Percentiles rank a stretch among this genome's conserved stretches.
These are phyloP conservation scores for Petrocephalus schoutedeni DNA, from an alignment of 2,797 vertebrate genomes.

Conservation along the genomic window DNA sequence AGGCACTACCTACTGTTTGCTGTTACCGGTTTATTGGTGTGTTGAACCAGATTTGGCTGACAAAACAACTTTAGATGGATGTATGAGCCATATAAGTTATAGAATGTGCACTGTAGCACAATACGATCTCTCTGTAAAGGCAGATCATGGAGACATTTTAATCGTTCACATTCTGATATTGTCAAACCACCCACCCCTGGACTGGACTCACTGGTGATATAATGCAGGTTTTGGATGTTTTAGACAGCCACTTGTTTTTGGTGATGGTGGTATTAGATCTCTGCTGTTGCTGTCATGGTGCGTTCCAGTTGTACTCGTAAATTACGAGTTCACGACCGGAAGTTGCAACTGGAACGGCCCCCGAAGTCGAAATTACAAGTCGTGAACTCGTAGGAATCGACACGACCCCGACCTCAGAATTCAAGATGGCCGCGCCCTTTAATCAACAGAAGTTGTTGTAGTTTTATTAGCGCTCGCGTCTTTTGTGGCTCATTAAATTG, in stretches of 20 bases:
- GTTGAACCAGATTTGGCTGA: neutral
- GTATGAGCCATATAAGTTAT: neutral
- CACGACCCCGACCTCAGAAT: too few relatives aligned
- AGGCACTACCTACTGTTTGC: neutral
- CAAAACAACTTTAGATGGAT: neutral
- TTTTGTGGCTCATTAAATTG: too few relatives aligned
- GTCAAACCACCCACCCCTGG: neutral
- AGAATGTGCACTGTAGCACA: neutral
- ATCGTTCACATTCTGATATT: neutral
- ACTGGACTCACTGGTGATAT: neutral
- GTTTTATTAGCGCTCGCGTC: too few relatives aligned
- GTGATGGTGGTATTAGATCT: neutral
- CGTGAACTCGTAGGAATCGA: too few relatives aligned
- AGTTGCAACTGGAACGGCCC: too few relatives aligned
- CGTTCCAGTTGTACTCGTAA: too few relatives aligned
- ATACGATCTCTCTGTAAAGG: neutral
- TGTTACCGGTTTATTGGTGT: neutral
- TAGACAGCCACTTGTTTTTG: neutral
- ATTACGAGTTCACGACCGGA: too few relatives aligned
- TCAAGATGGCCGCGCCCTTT: too few relatives aligned
- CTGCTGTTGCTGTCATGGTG: neutral
- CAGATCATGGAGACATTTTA: neutral
- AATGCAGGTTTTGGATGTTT: neutral
- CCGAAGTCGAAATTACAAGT: too few relatives aligned
- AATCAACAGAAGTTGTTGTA: too few relatives aligned